Evolutionary conservation across 2,113 vertebrate genomes (phyloP).

Genomic region (Percopsis transmontana): DNA sequence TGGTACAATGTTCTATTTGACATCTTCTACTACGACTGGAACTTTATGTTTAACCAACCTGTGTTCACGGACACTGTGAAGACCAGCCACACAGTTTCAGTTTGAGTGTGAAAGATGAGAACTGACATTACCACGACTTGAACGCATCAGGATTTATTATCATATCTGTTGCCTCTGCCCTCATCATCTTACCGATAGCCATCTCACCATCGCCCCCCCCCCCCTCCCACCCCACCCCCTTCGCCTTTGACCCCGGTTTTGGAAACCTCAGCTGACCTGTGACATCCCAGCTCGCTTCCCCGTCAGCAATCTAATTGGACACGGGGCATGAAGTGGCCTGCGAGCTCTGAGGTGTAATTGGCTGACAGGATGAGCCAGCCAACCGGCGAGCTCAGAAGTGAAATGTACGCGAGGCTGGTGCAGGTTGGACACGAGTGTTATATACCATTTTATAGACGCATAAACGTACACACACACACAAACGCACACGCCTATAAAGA

Average conservation of each 20-base stretch:
- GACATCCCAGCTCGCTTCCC: constrained; percentile 14
- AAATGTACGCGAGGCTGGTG: constrained; percentile 18
- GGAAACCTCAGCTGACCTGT: background rate
- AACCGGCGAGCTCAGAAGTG: constrained; percentile 51
- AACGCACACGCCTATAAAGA: background rate
- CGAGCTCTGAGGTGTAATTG: constrained; percentile 54
- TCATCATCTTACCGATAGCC: constrained; percentile 4
- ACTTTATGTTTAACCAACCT: too few relatives aligned
- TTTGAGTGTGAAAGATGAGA: too few relatives aligned
- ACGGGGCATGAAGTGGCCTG: constrained; percentile 50
- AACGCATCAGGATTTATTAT: too few relatives aligned
- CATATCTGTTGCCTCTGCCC: background rate
- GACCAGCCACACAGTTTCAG: too few relatives aligned
- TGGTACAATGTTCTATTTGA: too few relatives aligned
- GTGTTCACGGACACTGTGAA: too few relatives aligned
- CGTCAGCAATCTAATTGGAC: constrained; percentile 43
- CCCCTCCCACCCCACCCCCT: too few relatives aligned
- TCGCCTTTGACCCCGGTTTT: constrained; percentile 13
- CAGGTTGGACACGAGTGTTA: constrained; percentile 60
- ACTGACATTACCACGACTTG: too few relatives aligned
- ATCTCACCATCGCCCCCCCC: constrained; percentile 27
- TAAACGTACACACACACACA: background rate
- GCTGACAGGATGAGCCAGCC: constrained; percentile 39
- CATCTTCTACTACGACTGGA: too few relatives aligned
- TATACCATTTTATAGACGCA: background rate